These are phyloP conservation scores for Perithous albicinctus DNA, from an alignment of 2,888 invertebrate genomes.

Conservation along the genomic window DNA sequence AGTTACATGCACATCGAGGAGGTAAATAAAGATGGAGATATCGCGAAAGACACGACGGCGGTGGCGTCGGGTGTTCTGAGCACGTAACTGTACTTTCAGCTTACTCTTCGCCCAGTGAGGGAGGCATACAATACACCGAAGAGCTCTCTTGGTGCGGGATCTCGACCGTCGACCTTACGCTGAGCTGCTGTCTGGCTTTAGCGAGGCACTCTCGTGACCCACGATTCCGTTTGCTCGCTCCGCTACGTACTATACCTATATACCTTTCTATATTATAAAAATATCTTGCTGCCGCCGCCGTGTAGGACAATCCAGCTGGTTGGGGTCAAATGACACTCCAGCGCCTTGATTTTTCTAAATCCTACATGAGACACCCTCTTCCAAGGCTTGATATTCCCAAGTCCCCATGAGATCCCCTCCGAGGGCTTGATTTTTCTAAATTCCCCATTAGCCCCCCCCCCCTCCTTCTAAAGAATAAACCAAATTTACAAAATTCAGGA, in stretches of 20 bases:
- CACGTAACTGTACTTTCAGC: constrained; percentile 70
- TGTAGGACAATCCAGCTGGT: too few relatives aligned
- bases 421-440: too few relatives aligned
- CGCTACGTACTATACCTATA: constrained; percentile 7
- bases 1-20: constrained; percentile 12
- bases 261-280: background rate
- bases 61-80: constrained; percentile 54
- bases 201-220: constrained; percentile 65
- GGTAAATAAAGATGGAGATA: constrained; percentile 53
- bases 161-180: constrained; percentile 71
- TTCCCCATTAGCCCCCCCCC: too few relatives aligned
- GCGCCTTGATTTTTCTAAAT: too few relatives aligned
- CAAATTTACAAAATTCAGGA: too few relatives aligned
- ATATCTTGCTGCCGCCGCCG: too few relatives aligned
- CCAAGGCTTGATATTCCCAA: too few relatives aligned
- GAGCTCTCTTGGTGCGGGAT: constrained; percentile 63
- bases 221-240: constrained; percentile 61
- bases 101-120: constrained; percentile 46
- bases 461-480: too few relatives aligned
- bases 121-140: constrained; percentile 33
- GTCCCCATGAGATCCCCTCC: too few relatives aligned
- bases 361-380: too few relatives aligned
- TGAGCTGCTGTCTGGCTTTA: constrained; percentile 55
- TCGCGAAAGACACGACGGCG: constrained; percentile 41
- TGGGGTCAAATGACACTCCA: too few relatives aligned